These are phyloP conservation scores for Rotaria macrura DNA, from an alignment of 2,888 invertebrate genomes.

Conservation along the genomic window DNA sequence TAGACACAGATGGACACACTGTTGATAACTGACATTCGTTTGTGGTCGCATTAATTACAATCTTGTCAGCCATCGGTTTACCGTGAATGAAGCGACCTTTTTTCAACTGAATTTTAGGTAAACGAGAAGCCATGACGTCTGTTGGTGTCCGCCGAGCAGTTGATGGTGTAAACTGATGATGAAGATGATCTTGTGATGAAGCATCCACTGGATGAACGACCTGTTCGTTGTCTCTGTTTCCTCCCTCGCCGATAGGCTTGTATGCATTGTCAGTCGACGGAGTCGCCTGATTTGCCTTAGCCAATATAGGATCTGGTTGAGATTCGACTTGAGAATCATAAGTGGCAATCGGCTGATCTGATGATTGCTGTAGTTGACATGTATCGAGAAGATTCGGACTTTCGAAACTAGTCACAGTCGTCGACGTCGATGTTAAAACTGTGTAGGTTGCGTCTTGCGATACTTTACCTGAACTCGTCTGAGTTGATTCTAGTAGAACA, in stretches of 20 bases:
- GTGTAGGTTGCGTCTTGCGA: not conserved
- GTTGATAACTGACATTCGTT: not conserved
- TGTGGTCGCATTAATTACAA: not conserved
- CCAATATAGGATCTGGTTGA: not conserved
- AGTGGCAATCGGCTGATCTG: not conserved
- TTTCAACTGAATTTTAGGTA: not conserved
- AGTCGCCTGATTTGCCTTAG: not conserved
- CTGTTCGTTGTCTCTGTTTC: too few species aligned
- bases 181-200: not conserved
- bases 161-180: not conserved
- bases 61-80: not conserved
- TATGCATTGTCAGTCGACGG: not conserved
- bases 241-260: too few species aligned
- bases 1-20: not conserved
- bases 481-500: not conserved
- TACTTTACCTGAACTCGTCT: not conserved
- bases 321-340: not conserved
- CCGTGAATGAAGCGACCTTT: not conserved
- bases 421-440: not conserved
- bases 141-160: not conserved
- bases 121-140: not conserved
- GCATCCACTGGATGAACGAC: not conserved
- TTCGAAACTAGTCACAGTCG: not conserved
- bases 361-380: not conserved
- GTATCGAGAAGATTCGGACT: not conserved